phyloP scores from a whole-genome alignment of 2,797 vertebrate species.

The Macroramphosus scolopax region DNA sequence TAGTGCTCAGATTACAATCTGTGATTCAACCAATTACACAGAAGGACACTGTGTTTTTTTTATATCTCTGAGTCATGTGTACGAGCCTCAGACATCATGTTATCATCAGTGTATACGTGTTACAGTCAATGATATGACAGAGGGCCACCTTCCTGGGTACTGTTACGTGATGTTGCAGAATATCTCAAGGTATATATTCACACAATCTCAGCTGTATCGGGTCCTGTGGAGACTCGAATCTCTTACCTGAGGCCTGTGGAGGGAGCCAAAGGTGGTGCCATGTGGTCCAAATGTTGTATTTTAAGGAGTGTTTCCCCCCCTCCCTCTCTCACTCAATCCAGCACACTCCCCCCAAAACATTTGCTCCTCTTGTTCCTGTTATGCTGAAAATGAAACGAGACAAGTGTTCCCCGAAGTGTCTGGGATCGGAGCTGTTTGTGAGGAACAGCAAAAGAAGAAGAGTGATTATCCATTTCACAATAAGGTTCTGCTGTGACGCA shows the following conservation, averaged over 20 bases:
- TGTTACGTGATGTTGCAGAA: constrained; percentile 35
- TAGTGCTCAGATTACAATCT: constrained; percentile 27
- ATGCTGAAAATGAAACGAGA: constrained; percentile 34
- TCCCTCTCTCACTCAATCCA: background rate
- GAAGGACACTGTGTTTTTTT: constrained; percentile 29
- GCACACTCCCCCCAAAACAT: constrained; percentile 1
- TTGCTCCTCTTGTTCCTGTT: constrained; percentile 31
- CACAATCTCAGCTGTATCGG: too few species aligned
- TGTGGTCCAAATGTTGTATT: constrained; percentile 65
- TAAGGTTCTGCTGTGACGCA: constrained; percentile 24
- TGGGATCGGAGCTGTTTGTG: constrained; percentile 23
- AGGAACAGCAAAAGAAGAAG: constrained; percentile 38
- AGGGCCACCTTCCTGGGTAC: constrained; percentile 16
- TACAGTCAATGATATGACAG: constrained; percentile 34
- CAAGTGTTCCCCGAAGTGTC: constrained; percentile 18
- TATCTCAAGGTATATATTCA: too few species aligned
- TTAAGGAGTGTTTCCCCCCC: constrained; percentile 15
- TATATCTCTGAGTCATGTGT: constrained; percentile 44
- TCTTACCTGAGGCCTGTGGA: constrained; percentile 40
- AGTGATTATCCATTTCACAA: constrained; percentile 26
- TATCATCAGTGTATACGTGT: constrained; percentile 33
- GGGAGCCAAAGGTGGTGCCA: constrained; percentile 34
- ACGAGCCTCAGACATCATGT: constrained; percentile 33
- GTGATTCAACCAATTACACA: constrained; percentile 56
- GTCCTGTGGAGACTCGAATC: constrained; percentile 46